Evolutionary conservation across 2,113 vertebrate species (phyloP), one percentile per base, ranked within the genome.

Genomic region (Coturnix japonica): DNA sequence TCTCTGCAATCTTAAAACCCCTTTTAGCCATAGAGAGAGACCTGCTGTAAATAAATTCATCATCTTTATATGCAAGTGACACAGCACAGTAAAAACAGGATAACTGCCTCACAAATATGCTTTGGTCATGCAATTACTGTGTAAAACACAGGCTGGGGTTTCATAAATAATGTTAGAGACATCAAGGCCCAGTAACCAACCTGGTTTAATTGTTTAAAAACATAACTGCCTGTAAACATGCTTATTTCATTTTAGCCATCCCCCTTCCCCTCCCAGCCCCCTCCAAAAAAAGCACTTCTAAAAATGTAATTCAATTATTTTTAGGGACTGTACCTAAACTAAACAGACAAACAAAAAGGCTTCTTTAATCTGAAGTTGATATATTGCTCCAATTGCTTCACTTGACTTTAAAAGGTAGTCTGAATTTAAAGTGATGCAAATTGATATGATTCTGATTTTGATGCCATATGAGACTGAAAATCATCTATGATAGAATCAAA

Each of bases 121-220:
- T 94, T 89, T 91, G 90, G 77, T 94, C 76, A 9, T 72, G 25
- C 41, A 44, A 53, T 90, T 73, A 54, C 86, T 91, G 61, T 21
- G 13, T 89, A 83, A 93, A 80, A 79, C 37, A 64, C 46, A 79
- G 46, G 28, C 61, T 87, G 69, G 43, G 35, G 60, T 88, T 93
- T 94, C 23, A 28, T 61, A 75, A 72, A 51, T 75, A 84, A 54
- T 76, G 91, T 76, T 43, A 41, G 18, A 81, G 49, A 41, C 44
- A 75, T 8, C 57, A 75, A 3, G 6, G 81, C 59, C 63, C 81
- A 46, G 44, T 92, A 91, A 79, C n/a, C 47, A 90, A 31, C 44
- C 81, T 84, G 19, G 46, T 82, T 85, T 86, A 69, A 57, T 91
- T 81, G 49, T 65, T 57, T 84, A 87, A 53, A 80, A 90, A 46